These are phyloP conservation scores for Anniella stebbinsi DNA, from an alignment of 2,797 vertebrate species.

Conservation along the genomic window DNA sequence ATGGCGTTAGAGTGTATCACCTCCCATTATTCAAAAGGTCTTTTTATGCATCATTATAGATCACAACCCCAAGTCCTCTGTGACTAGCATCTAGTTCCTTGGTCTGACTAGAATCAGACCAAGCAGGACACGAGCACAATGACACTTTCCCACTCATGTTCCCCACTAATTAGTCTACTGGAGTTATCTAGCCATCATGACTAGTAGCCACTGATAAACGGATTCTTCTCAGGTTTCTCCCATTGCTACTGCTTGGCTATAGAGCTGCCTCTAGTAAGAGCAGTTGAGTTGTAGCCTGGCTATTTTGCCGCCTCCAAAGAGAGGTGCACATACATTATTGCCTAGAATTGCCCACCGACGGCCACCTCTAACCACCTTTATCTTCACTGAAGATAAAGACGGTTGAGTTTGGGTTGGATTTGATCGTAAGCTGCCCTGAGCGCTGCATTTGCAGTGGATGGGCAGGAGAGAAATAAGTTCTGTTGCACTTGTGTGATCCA, in stretches of 20 bases:
- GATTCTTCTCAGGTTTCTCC: not conserved
- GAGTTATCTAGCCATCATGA: too few relatives aligned
- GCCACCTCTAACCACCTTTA: not conserved
- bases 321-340: not conserved
- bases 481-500: not conserved
- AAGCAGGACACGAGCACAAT: too few relatives aligned
- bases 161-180: too few relatives aligned
- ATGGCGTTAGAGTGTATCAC: constrained; percentile 61
- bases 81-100: constrained; percentile 25
- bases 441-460: not conserved
- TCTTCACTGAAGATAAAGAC: not conserved
- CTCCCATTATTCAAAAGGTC: constrained; percentile 51
- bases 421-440: not conserved
- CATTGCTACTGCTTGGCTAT: not conserved
- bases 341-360: too few relatives aligned
- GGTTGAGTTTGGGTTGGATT: not conserved
- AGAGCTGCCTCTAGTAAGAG: not conserved
- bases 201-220: too few relatives aligned
- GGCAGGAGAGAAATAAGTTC: not conserved
- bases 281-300: not conserved
- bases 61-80: constrained; percentile 3
- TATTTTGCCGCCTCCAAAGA: not conserved
- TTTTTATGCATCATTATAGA: constrained; percentile 49
- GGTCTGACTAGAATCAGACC: too few relatives aligned
- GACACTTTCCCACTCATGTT: too few relatives aligned